Conservation (phyloP, 2,888 invertebrate genomes). For the Lithophane semibrunnea region DNA sequence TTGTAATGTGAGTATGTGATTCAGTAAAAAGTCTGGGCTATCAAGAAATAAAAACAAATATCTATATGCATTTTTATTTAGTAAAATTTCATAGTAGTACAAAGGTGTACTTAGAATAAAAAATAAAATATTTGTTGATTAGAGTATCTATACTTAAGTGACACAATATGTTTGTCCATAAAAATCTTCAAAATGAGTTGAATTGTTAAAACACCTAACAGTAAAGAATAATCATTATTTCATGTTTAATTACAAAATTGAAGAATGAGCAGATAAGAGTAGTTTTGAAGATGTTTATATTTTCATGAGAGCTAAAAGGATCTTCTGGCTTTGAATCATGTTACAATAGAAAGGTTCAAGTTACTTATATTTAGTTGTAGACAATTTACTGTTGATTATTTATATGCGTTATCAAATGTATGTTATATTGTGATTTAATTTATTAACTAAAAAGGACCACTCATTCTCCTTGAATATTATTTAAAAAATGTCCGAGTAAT, state of each 20-base stretch:
- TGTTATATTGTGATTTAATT: conserved; percentile 7
- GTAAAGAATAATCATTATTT: conserved; percentile 30
- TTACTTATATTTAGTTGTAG: conserved; percentile 31
- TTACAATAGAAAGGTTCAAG: conserved; percentile 27
- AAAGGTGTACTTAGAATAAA: conserved; percentile 79
- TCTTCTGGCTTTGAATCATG: conserved; percentile 18
- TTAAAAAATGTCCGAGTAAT: conserved; percentile 43
- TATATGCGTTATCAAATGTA: conserved; percentile 48
- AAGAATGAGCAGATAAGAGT: conserved; percentile 45
- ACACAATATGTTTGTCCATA: conserved; percentile 52
- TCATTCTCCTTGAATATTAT: conserved; percentile 46
- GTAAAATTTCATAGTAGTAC: conserved; percentile 73
- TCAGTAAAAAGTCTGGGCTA: conserved; percentile 31
- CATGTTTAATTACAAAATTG: conserved; percentile 19
- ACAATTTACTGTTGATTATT: conserved; percentile 51
- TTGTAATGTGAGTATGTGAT: conserved; percentile 37
- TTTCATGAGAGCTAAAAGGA: conserved; percentile 11
- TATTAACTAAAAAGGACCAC: conserved; percentile 24
- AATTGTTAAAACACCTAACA: conserved; percentile 27
- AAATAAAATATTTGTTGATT: conserved; percentile 74
- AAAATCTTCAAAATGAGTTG: conserved; percentile 54
- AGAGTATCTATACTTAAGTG: conserved; percentile 59
- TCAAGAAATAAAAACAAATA: conserved; percentile 42
- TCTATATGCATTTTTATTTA: conserved; percentile 64
- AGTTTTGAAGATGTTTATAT: conserved; percentile 13